A percentile compares a stretch with the other conserved stretches of the same genome.
phyloP scores from a whole-genome alignment of 2,113 vertebrate species.

The Anolis carolinensis region DNA sequence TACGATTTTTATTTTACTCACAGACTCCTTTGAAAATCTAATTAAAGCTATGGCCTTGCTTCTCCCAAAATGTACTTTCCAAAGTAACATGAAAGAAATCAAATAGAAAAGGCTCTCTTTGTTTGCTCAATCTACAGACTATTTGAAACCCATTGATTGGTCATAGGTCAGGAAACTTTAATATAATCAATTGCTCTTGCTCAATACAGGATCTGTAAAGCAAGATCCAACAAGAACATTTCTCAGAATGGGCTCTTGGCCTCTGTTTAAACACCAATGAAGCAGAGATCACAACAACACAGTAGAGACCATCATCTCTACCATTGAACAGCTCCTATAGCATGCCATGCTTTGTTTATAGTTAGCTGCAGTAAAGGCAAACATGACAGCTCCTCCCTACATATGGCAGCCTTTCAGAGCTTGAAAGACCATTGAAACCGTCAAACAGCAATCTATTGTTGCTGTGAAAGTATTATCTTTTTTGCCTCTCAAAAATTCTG shows the following conservation, averaged over 20 bases:
- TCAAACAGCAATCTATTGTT: background rate
- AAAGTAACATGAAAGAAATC: too few species aligned
- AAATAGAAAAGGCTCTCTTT: too few species aligned
- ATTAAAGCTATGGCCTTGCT: too few species aligned
- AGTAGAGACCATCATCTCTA: background rate
- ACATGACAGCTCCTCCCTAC: background rate
- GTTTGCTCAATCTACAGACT: too few species aligned
- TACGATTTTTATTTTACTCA: too few species aligned
- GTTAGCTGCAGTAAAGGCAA: background rate
- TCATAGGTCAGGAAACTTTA: too few species aligned
- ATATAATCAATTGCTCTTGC: background rate
- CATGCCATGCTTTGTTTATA: background rate
- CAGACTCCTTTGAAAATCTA: too few species aligned
- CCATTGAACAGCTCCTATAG: background rate
- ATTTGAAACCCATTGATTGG: too few species aligned
- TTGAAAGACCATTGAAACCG: background rate
- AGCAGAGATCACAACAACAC: background rate
- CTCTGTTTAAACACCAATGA: background rate
- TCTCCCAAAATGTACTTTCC: too few species aligned
- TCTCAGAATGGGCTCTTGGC: background rate
- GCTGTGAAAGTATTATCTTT: background rate
- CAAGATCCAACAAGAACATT: background rate
- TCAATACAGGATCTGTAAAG: background rate
- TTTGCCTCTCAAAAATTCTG: background rate
- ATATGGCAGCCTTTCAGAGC: background rate